These are phyloP conservation scores for Rhynchopsitta pachyrhyncha DNA, from an alignment of 2,113 vertebrate genomes.

Conservation along the genomic window DNA sequence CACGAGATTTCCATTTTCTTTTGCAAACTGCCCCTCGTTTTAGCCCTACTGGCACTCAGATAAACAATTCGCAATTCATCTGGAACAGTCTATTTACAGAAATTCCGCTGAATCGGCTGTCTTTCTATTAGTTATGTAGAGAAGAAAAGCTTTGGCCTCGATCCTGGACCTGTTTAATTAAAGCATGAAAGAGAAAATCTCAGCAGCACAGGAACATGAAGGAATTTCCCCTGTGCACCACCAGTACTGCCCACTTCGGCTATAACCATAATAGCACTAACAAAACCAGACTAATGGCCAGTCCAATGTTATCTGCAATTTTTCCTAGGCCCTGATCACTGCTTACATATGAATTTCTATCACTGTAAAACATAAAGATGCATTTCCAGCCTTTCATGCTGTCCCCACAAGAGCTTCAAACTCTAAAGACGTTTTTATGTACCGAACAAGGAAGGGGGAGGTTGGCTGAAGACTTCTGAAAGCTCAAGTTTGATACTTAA, in stretches of 20 bases:
- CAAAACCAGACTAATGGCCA: background rate
- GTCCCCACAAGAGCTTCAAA: background rate
- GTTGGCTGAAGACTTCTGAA: background rate
- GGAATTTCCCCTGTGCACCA: background rate
- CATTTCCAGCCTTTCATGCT: background rate
- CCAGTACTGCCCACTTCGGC: background rate
- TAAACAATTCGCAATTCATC: background rate
- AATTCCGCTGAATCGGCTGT: slow-evolving; percentile 36
- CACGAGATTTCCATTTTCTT: background rate
- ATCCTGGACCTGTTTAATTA: slow-evolving; percentile 35
- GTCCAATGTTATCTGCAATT: background rate
- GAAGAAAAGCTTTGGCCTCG: slow-evolving; percentile 34
- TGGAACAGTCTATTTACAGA: slow-evolving; percentile 29
- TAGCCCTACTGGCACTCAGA: background rate
- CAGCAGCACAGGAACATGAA: background rate
- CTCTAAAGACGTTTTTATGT: background rate
- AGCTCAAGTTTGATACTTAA: background rate
- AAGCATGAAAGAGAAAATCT: slow-evolving; percentile 14
- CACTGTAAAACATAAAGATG: background rate
- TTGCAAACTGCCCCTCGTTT: background rate
- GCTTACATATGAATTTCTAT: background rate
- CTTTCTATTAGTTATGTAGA: slow-evolving; percentile 2
- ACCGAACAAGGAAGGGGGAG: background rate
- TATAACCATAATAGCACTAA: background rate
- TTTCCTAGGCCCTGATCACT: background rate